These are phyloP conservation scores for Lates calcarifer DNA, from an alignment of 2,113 vertebrate species.

Conservation along the genomic window DNA sequence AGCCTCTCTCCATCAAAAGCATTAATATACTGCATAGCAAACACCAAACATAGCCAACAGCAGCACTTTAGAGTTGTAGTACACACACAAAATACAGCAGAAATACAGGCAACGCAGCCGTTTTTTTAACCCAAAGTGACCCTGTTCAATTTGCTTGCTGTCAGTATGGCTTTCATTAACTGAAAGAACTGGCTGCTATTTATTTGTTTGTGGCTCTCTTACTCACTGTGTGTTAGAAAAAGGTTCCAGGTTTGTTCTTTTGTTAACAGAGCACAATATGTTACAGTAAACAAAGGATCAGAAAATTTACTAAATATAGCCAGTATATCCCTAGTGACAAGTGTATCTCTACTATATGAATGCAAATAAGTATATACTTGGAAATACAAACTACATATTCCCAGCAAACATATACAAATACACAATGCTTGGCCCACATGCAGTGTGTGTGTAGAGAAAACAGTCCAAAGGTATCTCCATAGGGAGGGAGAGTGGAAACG, in stretches of 20 bases:
- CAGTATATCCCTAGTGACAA: not conserved
- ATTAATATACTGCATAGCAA: not conserved
- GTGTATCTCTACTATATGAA: not conserved
- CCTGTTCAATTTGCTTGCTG: not conserved
- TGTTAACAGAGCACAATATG: not conserved
- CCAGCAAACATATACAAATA: not conserved
- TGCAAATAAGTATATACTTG: not conserved
- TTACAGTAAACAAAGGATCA: not conserved
- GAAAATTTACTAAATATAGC: no score
- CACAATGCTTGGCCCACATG: constrained; percentile 2
- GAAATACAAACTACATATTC: not conserved
- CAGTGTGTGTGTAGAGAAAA: constrained; percentile 26
- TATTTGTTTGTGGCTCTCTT: not conserved
- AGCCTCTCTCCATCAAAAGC: not conserved
- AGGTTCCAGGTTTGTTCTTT: no score
- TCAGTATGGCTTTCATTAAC: not conserved
- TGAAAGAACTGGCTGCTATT: not conserved
- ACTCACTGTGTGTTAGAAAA: not conserved
- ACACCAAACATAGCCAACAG: not conserved
- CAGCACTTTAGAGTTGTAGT: not conserved
- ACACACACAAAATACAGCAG: not conserved
- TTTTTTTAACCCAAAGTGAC: not conserved
- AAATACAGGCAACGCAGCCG: not conserved
- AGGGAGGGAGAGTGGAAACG: not conserved
- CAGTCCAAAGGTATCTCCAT: not conserved